Conservation (phyloP, 2,797 vertebrate species). For the Myripristis jacobus region DNA sequence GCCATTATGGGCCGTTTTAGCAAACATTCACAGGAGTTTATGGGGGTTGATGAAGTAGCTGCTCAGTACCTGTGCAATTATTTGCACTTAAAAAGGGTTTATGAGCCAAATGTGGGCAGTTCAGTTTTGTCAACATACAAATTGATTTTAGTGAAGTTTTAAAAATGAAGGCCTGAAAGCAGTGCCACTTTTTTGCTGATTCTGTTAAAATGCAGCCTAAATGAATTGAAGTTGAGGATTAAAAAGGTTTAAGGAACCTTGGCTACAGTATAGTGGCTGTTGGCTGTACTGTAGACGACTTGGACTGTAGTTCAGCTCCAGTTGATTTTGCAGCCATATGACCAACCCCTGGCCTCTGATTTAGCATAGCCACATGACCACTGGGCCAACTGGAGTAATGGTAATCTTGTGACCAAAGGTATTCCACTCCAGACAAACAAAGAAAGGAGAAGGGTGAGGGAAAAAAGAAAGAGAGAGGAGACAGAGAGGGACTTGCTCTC, state of each 20-base stretch:
- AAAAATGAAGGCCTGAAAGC: not conserved
- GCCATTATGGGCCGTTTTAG: too few relatives aligned
- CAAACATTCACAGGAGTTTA: not conserved
- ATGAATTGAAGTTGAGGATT: not conserved
- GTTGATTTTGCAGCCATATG: constrained; percentile 72
- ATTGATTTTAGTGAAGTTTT: not conserved
- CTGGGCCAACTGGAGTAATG: constrained; percentile 58
- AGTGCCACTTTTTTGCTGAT: not conserved
- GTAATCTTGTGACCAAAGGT: constrained; percentile 81
- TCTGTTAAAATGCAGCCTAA: not conserved
- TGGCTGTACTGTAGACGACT: not conserved
- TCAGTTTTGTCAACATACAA: not conserved
- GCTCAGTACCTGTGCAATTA: too few relatives aligned
- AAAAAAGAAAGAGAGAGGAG: constrained; percentile 1
- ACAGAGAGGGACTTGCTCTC: not conserved
- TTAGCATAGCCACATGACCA: constrained; percentile 77
- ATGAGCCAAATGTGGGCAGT: not conserved
- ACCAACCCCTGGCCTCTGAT: constrained; percentile 73
- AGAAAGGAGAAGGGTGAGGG: not conserved
- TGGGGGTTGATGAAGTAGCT: too few relatives aligned
- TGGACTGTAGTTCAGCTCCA: constrained; percentile 34
- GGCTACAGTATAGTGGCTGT: not conserved
- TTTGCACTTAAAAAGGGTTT: not conserved
- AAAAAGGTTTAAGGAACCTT: not conserved
- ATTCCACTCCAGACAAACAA: constrained; percentile 54